Evolutionary conservation across 2,113 vertebrate genomes (phyloP), one percentile per base, ranked within the genome.

Genomic region (Zeus faber): DNA sequence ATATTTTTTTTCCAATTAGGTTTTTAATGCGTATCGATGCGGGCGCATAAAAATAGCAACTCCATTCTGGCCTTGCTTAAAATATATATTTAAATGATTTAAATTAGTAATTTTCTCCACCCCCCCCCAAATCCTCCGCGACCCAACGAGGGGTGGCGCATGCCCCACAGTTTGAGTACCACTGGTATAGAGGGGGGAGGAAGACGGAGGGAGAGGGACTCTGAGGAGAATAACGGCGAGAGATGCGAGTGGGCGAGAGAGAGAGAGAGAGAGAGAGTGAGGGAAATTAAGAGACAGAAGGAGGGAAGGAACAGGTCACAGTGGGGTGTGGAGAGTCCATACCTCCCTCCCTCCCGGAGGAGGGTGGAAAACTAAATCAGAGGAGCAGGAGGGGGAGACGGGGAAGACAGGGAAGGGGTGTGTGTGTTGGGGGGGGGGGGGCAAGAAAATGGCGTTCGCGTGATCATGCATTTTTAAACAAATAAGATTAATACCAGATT

Each of bases 151-250:
- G 31, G 31, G 20, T 1, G 22, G 43, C 53, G 11, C 26, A 41
- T 1, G 22, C 26, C 6, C 24, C 25, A 20, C 41, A 23, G 46
- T n/a, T n/a, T n/a, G n/a, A n/a, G n/a, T n/a, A n/a, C n/a, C n/a
- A n/a, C n/a, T n/a, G n/a, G n/a, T n/a, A n/a, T n/a, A 48, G 16
- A 58, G 20, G 31, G 7, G n/a, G 27, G 33, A 48, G 17, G 49
- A 11, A 21, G 46, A n/a, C n/a, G n/a, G n/a, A n/a, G n/a, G n/a
- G n/a, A n/a, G n/a, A n/a, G n/a, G n/a, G n/a, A n/a, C n/a, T n/a
- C n/a, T n/a, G n/a, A n/a, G n/a, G n/a, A 5, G n/a, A 33, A 3
- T 10, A 9, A 33, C 8, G 13, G 31, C 8, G 29, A 33, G 13
- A 3, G 31, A n/a, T n/a, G 29, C 29, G 11, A 31, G 29, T 31